Evolutionary conservation across 2,888 invertebrate genomes (phyloP), one percentile per base, ranked within the genome.

Genomic region (Cancer borealis): DNA sequence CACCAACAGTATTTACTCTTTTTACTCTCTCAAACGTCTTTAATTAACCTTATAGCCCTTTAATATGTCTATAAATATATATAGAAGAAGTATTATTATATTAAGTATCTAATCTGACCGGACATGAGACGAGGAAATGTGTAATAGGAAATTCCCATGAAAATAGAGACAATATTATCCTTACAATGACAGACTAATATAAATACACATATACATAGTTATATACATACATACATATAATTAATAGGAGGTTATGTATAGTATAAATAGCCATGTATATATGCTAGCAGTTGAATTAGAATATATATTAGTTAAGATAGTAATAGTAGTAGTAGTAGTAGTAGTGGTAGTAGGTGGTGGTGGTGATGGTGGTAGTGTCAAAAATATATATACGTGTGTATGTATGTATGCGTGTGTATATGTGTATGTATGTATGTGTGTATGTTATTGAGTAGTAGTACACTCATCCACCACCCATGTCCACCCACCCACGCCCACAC

Each of bases 21-120:
- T 39, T 2, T 39, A 1, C 0, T 39, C 39, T 39, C 0, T 39
- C 2, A 39, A 39, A 39, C 2, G 39, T 39, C 39, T 90, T 88
- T 90, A 60, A 88, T 90, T 93, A 60, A 47, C 90, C 66, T 47
- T 89, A 90, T 39, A 90, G 39, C 21, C 47, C 26, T 66, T n/a
- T 93, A 90, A 89, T 89, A 93, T 93, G 47, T 93, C 54, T 90
- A 90, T 90, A 93, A 88, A 90, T 66, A 90, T 84, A 73, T 89
- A 79, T 89, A 89, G 21, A 39, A 39, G 39, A 39, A 39, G 39
- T 39, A 39, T 39, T 39, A 39, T 1, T 39, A 2, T 39, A 39
- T 39, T 39, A 39, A 39, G 39, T 39, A 39, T 39, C 39, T 39
- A 39, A 39, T 39, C 39, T 1, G 39, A 39, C 39, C 39, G 39